Percentiles rank a stretch among this genome's conserved stretches.
phyloP scores from a whole-genome alignment of 2,888 invertebrate species.

The Oscheius sp. region DNA sequence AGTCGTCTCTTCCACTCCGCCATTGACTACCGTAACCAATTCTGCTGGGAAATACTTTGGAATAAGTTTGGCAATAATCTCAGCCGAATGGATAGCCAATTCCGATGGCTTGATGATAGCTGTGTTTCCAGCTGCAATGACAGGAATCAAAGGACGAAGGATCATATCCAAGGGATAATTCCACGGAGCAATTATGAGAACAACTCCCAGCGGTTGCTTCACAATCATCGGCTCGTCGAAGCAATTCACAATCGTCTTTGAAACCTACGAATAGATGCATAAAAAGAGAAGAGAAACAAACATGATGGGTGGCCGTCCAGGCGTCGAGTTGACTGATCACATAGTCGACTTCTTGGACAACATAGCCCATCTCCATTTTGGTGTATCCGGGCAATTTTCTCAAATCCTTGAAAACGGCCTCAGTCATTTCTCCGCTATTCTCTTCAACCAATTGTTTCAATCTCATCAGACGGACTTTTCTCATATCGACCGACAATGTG shows the following conservation, averaged over 20 bases:
- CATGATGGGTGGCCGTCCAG: constrained; percentile 48
- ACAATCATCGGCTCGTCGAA: constrained; percentile 69
- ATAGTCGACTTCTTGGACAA: constrained; percentile 54
- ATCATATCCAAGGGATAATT: constrained; percentile 81
- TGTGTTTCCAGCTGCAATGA: constrained; percentile 65
- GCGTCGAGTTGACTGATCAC: constrained; percentile 55
- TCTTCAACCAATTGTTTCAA: constrained; percentile 25
- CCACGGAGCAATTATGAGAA: constrained; percentile 86
- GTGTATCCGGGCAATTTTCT: constrained; percentile 6
- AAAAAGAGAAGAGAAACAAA: too few species aligned
- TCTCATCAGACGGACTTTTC: constrained; percentile 4
- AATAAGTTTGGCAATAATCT: constrained; percentile 49
- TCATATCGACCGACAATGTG: neutral
- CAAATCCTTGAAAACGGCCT: constrained; percentile 18
- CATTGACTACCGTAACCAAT: constrained; percentile 74
- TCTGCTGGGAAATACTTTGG: constrained; percentile 58
- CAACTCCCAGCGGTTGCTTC: constrained; percentile 83
- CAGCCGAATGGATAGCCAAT: constrained; percentile 52
- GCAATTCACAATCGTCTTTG: constrained; percentile 40
- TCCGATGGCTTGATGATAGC: constrained; percentile 67
- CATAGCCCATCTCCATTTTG: constrained; percentile 10
- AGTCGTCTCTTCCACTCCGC: constrained; percentile 85
- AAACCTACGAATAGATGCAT: too few species aligned
- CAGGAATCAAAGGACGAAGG: constrained; percentile 59
- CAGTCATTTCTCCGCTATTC: constrained; percentile 4